Evolutionary conservation across 1,140 invertebrate species (phyloP).

Genomic region (Panagrolaimus sp.): DNA sequence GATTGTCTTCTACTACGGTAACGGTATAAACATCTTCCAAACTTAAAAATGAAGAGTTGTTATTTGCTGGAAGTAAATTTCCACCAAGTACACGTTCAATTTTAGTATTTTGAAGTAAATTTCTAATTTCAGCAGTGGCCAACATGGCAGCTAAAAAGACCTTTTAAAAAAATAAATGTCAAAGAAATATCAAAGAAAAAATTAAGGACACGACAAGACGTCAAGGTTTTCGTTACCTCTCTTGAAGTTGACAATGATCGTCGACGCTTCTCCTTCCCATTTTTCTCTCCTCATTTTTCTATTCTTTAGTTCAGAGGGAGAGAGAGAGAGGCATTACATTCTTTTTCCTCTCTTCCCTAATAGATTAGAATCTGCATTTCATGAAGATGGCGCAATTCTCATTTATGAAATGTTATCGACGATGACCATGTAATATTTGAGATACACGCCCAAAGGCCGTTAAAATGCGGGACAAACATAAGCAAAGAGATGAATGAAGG

Average conservation of each 20-base stretch:
- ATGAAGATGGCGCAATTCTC: no score
- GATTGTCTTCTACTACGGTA: slow-evolving; percentile 30
- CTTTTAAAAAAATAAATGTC: background rate
- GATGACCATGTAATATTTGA: no score
- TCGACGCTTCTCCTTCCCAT: background rate
- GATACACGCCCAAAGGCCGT: no score
- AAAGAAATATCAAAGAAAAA: slow-evolving; percentile 1
- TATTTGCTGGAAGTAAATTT: slow-evolving; percentile 31
- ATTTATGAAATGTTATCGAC: no score
- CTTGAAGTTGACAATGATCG: background rate
- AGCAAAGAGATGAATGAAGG: no score
- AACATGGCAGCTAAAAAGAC: slow-evolving; percentile 16
- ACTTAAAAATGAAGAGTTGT: slow-evolving; percentile 34
- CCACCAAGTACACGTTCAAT: slow-evolving; percentile 18
- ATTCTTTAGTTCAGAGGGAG: no score
- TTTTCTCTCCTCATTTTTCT: background rate
- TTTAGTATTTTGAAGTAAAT: slow-evolving; percentile 27
- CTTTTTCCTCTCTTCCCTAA: background rate
- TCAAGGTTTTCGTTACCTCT: no score
- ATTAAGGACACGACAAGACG: slow-evolving; percentile 1
- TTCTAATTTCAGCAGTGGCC: slow-evolving; percentile 20
- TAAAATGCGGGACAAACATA: no score
- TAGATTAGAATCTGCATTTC: no score
- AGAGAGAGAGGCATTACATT: background rate
- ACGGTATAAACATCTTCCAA: slow-evolving; percentile 30